Evolutionary conservation across 2,888 invertebrate species (phyloP), one percentile per base, ranked within the genome.

Genomic region (Subacronicta megacephala): DNA sequence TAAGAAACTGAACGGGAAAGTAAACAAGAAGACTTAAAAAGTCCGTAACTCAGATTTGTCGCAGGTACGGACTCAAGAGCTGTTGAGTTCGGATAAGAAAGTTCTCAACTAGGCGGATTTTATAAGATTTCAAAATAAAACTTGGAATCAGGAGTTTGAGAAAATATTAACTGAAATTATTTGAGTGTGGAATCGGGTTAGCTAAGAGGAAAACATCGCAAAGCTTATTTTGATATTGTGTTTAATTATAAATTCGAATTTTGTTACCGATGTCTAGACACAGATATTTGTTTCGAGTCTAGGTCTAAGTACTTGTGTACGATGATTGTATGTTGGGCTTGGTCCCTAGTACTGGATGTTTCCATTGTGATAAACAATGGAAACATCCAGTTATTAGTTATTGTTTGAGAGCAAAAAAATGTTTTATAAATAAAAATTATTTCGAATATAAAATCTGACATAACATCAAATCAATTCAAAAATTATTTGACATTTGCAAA

Each of bases 21-120:
- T 75, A 80, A 83, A 81, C 81, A 81, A 82, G 75, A 72, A 69
- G 77, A 62, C 78, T 82, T 82, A 78, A 80, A 84, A 83, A 84
- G 76, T 83, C 82, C 77, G 62, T 80, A 82, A 83, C 76, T 82
- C 76, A 75, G 78, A 81, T 83, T 82, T 82, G 82, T 84, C 81
- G 79, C 80, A 82, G 81, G 81, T 80, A 76, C 54, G 64, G 71
- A 77, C 72, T 77, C 61, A 56, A 70, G 78, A 69, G 78, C 84
- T 88, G 88, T 75, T 75, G 64, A 80, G 71, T 77, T 75, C 65
- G 81, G 89, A 89, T 90, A 89, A 87, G 82, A 77, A 84, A 87
- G 75, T 89, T 85, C 70, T 52, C 62, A 79, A 82, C 80, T 81
- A 79, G 75, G 77, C 69, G 77, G 78, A 75, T 82, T 81, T 82